Percentiles rank a stretch among this genome's conserved stretches.
Evolutionary conservation across 2,888 invertebrate species (phyloP).

Genomic region (Lycocerus yunnanus): DNA sequence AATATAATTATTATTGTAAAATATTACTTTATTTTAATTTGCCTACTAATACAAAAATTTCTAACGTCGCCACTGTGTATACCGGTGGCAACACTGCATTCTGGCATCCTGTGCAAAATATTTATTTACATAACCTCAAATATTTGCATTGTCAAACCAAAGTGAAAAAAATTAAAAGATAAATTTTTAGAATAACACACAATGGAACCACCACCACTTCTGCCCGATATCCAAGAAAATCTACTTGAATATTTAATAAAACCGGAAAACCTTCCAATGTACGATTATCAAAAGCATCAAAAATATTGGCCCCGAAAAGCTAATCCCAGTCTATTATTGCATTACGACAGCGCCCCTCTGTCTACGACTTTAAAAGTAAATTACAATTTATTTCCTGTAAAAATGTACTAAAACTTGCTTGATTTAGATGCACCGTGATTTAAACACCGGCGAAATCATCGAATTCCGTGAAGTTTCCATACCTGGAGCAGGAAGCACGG

Average conservation of each 20-base stretch:
- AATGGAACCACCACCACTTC: constrained; percentile 61
- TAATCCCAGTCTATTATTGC: constrained; percentile 59
- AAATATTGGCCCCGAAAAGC: constrained; percentile 66
- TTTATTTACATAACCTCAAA: not conserved
- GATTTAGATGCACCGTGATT: constrained; percentile 70
- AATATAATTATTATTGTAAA: too few relatives aligned
- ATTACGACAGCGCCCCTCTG: constrained; percentile 58
- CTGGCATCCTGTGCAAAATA: not conserved
- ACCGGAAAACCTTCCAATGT: constrained; percentile 74
- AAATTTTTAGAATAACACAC: not conserved
- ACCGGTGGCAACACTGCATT: too few relatives aligned
- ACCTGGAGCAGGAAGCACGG: constrained; percentile 65
- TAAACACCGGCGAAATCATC: constrained; percentile 74
- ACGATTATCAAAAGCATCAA: constrained; percentile 71
- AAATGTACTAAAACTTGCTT: constrained; percentile 32
- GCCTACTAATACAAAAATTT: too few relatives aligned
- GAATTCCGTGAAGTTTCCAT: constrained; percentile 67
- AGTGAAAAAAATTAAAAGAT: not conserved
- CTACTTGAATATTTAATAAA: constrained; percentile 69
- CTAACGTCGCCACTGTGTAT: too few relatives aligned
- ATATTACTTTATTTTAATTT: too few relatives aligned
- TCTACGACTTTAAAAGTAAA: constrained; percentile 60
- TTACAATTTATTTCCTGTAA: not conserved
- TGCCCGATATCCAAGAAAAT: constrained; percentile 67
- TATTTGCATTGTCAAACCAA: not conserved